Evolutionary conservation across 64 coral and sea anemone genomes (phyloP).

Genomic region (Cladopsammia gracilis): DNA sequence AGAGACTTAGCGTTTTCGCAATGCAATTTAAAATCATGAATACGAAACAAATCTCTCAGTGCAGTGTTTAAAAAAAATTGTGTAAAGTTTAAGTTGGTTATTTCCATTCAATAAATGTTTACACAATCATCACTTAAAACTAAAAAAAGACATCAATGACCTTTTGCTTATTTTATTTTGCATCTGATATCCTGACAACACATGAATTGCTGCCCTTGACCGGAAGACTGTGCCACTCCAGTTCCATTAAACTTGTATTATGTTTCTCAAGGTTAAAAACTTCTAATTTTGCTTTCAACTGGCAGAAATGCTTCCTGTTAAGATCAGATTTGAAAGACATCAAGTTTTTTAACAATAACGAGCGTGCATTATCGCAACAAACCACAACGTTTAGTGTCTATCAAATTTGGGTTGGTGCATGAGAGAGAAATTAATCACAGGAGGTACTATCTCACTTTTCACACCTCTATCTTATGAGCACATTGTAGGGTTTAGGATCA

Average conservation of each 20-base stretch:
- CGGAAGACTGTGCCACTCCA: background rate
- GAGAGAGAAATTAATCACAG: no score
- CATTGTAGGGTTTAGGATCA: no score
- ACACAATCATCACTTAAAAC: no score
- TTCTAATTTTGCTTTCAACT: slow-evolving; percentile 2
- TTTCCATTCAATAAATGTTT: no score
- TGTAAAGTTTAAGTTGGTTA: no score
- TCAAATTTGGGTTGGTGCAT: background rate
- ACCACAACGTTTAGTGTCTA: background rate
- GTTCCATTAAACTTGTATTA: slow-evolving; percentile 7
- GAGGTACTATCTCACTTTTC: no score
- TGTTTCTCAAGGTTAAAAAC: slow-evolving; percentile 4
- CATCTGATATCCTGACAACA: background rate
- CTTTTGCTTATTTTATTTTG: background rate
- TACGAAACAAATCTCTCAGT: no score
- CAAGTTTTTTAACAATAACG: background rate
- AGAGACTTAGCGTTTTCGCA: no score
- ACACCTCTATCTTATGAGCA: no score
- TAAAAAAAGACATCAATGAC: background rate
- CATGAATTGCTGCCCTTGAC: slow-evolving; percentile 8
- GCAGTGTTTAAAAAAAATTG: no score
- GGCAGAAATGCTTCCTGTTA: background rate
- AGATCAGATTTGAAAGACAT: background rate
- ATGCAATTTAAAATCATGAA: no score
- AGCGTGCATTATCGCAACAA: background rate